phyloP scores from a whole-genome alignment of 2,888 invertebrate species.

The Rhamphomyia laevipes region DNA sequence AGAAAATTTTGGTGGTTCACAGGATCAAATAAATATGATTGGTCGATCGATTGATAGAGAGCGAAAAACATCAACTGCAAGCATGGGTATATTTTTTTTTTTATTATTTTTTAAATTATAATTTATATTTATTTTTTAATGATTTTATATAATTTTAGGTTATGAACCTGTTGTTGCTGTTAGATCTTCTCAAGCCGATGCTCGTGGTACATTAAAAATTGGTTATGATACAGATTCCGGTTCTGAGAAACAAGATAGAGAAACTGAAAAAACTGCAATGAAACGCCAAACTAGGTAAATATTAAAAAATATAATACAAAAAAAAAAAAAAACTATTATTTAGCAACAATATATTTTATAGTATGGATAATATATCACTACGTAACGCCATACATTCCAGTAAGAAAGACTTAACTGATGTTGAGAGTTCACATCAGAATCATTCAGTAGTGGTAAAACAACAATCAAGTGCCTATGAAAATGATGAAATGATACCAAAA shows the following conservation, averaged over 20 bases:
- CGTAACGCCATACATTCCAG: constrained; percentile 41
- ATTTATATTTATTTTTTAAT: neutral
- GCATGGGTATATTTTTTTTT: constrained; percentile 23
- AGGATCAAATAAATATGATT: constrained; percentile 76
- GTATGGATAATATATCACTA: constrained; percentile 39
- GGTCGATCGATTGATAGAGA: constrained; percentile 65
- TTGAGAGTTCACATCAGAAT: constrained; percentile 32
- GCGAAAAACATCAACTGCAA: constrained; percentile 39
- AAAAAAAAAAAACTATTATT: constrained; percentile 3
- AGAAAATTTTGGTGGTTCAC: constrained; percentile 87
- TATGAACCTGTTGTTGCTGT: constrained; percentile 55
- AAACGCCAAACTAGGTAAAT: constrained; percentile 51
- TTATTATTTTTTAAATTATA: neutral
- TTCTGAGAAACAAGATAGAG: constrained; percentile 49
- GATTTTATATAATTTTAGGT: neutral
- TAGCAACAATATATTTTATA: constrained; percentile 17
- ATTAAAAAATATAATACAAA: constrained; percentile 25
- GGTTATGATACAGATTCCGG: constrained; percentile 51
- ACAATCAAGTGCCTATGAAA: constrained; percentile 25
- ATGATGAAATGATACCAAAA: constrained; percentile 38
- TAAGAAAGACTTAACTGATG: constrained; percentile 48
- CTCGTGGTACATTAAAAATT: constrained; percentile 55
- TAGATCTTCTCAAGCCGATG: constrained; percentile 65
- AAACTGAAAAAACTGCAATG: constrained; percentile 43
- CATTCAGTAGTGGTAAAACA: constrained; percentile 1